Conservation (phyloP, 2,888 invertebrate genomes). For the Rapana venosa region DNA sequence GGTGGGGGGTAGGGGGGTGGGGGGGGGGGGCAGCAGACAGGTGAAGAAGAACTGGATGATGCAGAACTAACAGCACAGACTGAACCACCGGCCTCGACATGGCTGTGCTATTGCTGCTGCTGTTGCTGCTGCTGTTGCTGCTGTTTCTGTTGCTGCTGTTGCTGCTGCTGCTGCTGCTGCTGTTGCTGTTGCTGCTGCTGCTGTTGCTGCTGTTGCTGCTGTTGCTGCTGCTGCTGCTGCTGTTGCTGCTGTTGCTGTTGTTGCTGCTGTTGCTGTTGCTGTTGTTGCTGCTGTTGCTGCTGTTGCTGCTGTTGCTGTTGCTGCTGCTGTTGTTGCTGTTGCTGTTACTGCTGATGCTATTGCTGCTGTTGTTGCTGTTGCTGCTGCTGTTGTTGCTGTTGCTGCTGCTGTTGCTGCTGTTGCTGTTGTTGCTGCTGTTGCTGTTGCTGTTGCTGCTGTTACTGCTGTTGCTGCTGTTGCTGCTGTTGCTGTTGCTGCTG, state of each 20-base stretch:
- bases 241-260: not conserved
- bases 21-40: too few species aligned
- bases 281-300: conserved; percentile 15
- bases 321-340: not conserved
- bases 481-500: not conserved
- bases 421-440: conserved; percentile 1
- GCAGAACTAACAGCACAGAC: too few species aligned
- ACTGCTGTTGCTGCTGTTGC: conserved; percentile 10
- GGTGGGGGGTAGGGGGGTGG: too few species aligned
- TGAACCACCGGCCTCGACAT: not conserved
- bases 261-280: conserved; percentile 9
- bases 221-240: not conserved
- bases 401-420: conserved; percentile 10
- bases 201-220: not conserved
- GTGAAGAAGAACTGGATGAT: too few species aligned
- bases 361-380: not conserved
- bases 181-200: conserved; percentile 20
- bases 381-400: not conserved
- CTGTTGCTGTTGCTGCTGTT: conserved; percentile 1
- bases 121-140: too few species aligned
- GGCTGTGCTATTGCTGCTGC: not conserved
- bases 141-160: too few species aligned
- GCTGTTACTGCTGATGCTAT: not conserved
- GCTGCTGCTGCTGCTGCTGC: conserved; percentile 22
- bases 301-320: conserved; percentile 1